Evolutionary conservation across 2,888 invertebrate species (phyloP).

Genomic region (Eristalis arbustorum): DNA sequence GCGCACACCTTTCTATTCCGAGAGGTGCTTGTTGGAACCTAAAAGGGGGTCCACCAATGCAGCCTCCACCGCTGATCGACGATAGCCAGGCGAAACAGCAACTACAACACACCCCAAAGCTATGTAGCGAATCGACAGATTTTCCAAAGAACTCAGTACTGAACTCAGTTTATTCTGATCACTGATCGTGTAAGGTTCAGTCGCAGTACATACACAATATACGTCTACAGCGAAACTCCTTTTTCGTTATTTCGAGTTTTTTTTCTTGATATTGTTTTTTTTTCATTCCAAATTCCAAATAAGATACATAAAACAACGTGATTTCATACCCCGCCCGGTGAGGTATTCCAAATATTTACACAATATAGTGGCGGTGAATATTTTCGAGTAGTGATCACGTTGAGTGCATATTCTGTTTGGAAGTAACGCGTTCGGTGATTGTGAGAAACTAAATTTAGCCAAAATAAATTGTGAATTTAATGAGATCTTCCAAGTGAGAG

Average conservation of each 20-base stretch:
- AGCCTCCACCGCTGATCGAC: not conserved
- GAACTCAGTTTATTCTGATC: slow-evolving; percentile 61
- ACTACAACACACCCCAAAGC: slow-evolving; percentile 26
- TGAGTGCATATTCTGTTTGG: slow-evolving; percentile 8
- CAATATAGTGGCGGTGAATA: slow-evolving; percentile 8
- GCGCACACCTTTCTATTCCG: slow-evolving; percentile 36
- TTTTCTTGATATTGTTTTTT: no score
- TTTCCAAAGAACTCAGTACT: slow-evolving; percentile 44
- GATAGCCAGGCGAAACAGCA: not conserved
- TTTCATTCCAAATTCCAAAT: slow-evolving; percentile 10
- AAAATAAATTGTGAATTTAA: slow-evolving; percentile 21
- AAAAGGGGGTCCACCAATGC: slow-evolving; percentile 27
- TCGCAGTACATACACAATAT: slow-evolving; percentile 15
- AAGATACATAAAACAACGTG: not conserved
- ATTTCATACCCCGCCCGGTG: not conserved
- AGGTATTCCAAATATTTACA: slow-evolving; percentile 17
- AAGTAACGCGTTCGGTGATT: not conserved
- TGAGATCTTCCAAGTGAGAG: slow-evolving; percentile 9
- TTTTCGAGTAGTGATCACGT: slow-evolving; percentile 2
- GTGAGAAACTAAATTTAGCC: slow-evolving; percentile 15
- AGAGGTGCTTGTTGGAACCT: slow-evolving; percentile 14
- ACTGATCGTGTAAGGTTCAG: slow-evolving; percentile 56
- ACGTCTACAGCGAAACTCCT: not conserved
- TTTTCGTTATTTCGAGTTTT: not conserved
- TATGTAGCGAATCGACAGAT: slow-evolving; percentile 21